These are phyloP conservation scores for Tragelaphus imberbis DNA, from an alignment of 2,113 vertebrate species.

Conservation along the genomic window DNA sequence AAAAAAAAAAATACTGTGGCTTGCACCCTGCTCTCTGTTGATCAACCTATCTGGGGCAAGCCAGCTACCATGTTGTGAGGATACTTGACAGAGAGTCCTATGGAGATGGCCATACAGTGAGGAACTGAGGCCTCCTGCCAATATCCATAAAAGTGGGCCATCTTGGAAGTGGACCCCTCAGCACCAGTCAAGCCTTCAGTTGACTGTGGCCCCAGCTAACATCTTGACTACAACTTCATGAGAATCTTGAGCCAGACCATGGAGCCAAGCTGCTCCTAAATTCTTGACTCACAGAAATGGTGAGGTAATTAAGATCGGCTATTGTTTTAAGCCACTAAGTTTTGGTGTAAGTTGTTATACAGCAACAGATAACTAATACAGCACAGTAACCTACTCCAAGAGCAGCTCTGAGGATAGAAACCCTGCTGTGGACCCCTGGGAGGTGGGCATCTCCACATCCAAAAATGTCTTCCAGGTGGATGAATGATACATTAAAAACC, in stretches of 20 bases:
- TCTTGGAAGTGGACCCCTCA: neutral
- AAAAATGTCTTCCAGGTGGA: neutral
- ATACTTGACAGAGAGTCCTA: neutral
- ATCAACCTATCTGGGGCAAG: neutral
- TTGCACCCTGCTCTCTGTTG: neutral
- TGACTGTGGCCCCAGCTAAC: neutral
- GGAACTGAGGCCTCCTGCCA: neutral
- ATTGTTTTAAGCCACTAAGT: neutral
- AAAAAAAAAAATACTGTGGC: neutral
- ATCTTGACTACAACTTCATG: neutral
- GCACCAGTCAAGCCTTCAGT: conserved; percentile 8
- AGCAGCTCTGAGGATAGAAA: neutral
- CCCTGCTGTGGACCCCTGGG: neutral
- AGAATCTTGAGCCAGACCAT: neutral
- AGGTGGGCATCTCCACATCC: neutral
- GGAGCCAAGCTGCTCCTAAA: neutral
- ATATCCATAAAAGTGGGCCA: neutral
- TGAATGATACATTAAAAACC: neutral
- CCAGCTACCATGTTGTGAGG: neutral
- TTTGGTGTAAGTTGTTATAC: neutral
- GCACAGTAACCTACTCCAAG: neutral
- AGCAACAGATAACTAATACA: neutral
- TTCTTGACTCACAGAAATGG: neutral
- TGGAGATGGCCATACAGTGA: neutral
- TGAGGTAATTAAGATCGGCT: neutral